Percentiles rank a stretch among this genome's conserved stretches.
Evolutionary conservation across 2,888 invertebrate genomes (phyloP).

Genomic region (Scaptodrosophila latifasciaeformis): DNA sequence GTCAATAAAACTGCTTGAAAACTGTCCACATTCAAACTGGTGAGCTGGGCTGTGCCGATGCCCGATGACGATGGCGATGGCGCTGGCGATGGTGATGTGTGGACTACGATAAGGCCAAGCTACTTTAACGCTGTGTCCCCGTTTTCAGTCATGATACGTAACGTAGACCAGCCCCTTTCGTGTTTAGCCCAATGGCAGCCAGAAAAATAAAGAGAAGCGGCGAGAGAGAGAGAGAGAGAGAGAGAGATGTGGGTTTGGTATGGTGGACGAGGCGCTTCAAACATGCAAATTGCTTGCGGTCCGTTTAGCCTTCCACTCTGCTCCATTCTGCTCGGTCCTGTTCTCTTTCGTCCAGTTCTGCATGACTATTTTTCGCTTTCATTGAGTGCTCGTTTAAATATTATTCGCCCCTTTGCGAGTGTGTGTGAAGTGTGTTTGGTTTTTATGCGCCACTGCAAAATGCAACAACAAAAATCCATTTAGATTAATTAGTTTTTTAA

Average conservation of each 20-base stretch:
- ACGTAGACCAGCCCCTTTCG: conserved; percentile 60
- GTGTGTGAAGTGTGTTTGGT: conserved; percentile 25
- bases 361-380: conserved; percentile 51
- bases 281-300: conserved; percentile 67
- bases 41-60: conserved; percentile 37
- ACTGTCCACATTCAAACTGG: conserved; percentile 57
- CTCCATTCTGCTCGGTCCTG: background rate
- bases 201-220: too few relatives aligned
- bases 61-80: too few relatives aligned
- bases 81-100: conserved; percentile 41
- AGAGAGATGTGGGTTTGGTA: background rate
- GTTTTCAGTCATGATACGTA: conserved; percentile 56
- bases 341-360: background rate
- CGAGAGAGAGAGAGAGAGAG: background rate
- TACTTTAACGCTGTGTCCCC: conserved; percentile 65
- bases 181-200: conserved; percentile 48
- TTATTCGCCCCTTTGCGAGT: conserved; percentile 38
- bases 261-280: conserved; percentile 38
- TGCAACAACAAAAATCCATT: conserved; percentile 60
- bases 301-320: conserved; percentile 29
- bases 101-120: conserved; percentile 59
- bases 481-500: conserved; percentile 68
- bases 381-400: conserved; percentile 62
- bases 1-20: conserved; percentile 65
- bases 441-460: conserved; percentile 39